Evolutionary conservation across 1,140 invertebrate species (phyloP), one percentile per base, ranked within the genome.

Genomic region (Macrocentrus cingulum): DNA sequence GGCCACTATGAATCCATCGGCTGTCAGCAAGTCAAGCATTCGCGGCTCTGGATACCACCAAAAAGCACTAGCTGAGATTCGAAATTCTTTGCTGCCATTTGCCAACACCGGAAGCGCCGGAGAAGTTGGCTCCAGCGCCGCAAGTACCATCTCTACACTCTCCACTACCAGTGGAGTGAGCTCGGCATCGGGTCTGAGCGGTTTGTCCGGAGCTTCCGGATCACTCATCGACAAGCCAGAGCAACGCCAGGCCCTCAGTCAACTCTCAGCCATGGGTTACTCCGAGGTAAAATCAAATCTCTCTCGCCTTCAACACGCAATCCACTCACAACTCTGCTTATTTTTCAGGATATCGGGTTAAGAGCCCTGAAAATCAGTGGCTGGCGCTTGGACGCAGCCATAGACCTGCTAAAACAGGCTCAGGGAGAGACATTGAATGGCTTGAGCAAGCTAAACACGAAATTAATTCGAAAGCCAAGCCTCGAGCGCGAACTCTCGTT

Each of bases 1-100:
- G 84, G 84, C 83, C 84, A 85, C 82, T 82, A 89, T 89, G 87
- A 89, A 88, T 85, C 83, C 72, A 71, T 81, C 77, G 72, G 78
- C 77, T 65, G 76, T 84, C 70, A 80, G 77, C 76, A 87, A 87
- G 81, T 84, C 85, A 75, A 83, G 83, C 75, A 86, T 86, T 82
- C 87, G 88, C 75, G 86, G 86, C 76, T 87, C 88, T 81, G 88
- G 88, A 81, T 94, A 93, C 78, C 88, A 90, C 78, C 89, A 92
- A 74, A 92, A 93, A 80, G 91, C 91, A 67, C 83, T 95, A 77
- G 89, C 89, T 76, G 88, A 91, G 77, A 95, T 95, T 69, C 84
- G 91, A 52, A 92, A 92, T 70, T 91, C 90, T 42, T 77, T 95
- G 61, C 82, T 90, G 66, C 91, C 91, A 39, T 94, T 92, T 74